Evolutionary conservation across 2,888 invertebrate genomes (phyloP), one percentile per base, ranked within the genome.

Genomic region (Tromatobia lineatoria): DNA sequence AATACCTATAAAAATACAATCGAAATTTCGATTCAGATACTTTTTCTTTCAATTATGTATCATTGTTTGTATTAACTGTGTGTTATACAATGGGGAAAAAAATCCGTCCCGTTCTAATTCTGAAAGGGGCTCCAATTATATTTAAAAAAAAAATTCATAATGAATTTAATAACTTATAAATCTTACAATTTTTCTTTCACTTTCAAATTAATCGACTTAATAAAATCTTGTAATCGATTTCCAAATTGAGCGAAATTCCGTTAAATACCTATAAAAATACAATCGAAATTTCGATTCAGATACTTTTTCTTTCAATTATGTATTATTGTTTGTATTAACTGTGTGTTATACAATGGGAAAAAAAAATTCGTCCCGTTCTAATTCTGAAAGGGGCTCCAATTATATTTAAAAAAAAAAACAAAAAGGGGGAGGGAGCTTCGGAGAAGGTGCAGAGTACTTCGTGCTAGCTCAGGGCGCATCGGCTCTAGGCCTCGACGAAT

Each of bases 331-430:
- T n/a, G n/a, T n/a, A n/a, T n/a, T n/a, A n/a, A n/a, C 8, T 8
- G 34, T 38, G 34, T 3, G 1, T 8, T 38, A 38, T 38, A 38
- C 1, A 8, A 8, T 38, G 8, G 8, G 23, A 57, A 54, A 71
- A 34, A 71, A 38, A 18, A 29, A 50, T 69, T 20, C 23, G 29
- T 50, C 23, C 20, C 20, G 18, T 89, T 90, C 88, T 88, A 90
- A 91, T 91, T 91, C 90, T 89, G 91, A 91, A 91, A 91, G 89
- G 88, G 87, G 90, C 85, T 84, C 79, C 66, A 86, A 87, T 90
- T 91, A 91, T 90, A 57, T 71, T 90, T 87, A 89, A 89, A 3
- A 52, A 34, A 59, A 20, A 73, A 59, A n/a, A 29, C 11, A 25
- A 59, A 59, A 59, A 59, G 20, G n/a, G 18, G 42, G n/a, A 13